A percentile compares a stretch with the other conserved stretches of the same genome.
phyloP scores from a whole-genome alignment of 2,797 vertebrate genomes.

The Alectoris magna region DNA sequence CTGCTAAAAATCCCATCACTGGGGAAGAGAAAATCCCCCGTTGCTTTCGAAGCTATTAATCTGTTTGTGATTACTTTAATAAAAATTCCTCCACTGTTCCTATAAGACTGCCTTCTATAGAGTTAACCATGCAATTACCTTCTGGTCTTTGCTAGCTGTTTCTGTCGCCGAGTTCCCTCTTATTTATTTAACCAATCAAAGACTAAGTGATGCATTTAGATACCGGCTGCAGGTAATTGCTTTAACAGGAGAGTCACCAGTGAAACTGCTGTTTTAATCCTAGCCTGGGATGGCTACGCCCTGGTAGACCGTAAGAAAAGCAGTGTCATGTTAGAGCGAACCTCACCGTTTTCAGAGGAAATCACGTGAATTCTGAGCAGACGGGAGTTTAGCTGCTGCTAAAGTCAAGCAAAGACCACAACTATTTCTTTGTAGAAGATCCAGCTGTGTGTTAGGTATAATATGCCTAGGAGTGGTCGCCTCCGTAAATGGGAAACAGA shows the following conservation, averaged over 20 bases:
- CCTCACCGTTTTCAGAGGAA: conserved; percentile 69
- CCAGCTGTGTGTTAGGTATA: conserved; percentile 58
- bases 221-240: conserved; percentile 63
- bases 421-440: conserved; percentile 76
- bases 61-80: conserved; percentile 32
- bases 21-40: conserved; percentile 30
- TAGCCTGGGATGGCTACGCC: conserved; percentile 54
- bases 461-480: conserved; percentile 30
- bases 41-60: conserved; percentile 43
- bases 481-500: conserved; percentile 75
- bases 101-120: neutral
- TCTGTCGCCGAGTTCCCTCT: neutral
- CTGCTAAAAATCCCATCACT: conserved; percentile 32
- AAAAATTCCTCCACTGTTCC: neutral
- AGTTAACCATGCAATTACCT: neutral
- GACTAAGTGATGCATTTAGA: conserved; percentile 55
- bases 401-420: conserved; percentile 61
- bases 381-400: conserved; percentile 58
- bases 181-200: conserved; percentile 59
- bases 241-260: conserved; percentile 59
- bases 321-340: conserved; percentile 66
- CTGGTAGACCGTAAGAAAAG: conserved; percentile 64
- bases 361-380: conserved; percentile 71
- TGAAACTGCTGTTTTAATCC: conserved; percentile 72
- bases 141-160: conserved; percentile 2